These are phyloP conservation scores for Lochmaea capreae DNA, from an alignment of 2,888 invertebrate genomes.

Conservation along the genomic window DNA sequence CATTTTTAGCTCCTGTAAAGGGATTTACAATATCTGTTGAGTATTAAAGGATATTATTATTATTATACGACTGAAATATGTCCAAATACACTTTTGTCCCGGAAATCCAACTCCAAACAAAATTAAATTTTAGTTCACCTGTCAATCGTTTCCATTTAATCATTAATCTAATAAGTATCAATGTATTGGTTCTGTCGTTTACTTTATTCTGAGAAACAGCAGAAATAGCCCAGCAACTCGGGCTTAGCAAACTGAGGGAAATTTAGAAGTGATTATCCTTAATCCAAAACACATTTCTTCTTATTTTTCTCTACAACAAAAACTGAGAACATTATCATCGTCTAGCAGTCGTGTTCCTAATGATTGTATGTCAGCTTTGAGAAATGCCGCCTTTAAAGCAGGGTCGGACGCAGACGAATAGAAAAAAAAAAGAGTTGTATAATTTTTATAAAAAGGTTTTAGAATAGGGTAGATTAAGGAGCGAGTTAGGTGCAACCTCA, in stretches of 20 bases:
- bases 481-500: too few species aligned
- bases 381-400: constrained; percentile 34
- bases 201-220: constrained; percentile 22
- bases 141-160: too few species aligned
- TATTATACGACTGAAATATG: too few species aligned
- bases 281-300: constrained; percentile 37
- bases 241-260: constrained; percentile 8
- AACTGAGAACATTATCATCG: constrained; percentile 37
- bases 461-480: too few species aligned
- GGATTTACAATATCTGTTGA: too few species aligned
- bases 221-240: constrained; percentile 19
- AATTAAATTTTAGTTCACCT: too few species aligned
- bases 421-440: too few species aligned
- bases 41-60: too few species aligned
- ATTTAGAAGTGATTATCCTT: constrained; percentile 31
- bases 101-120: too few species aligned
- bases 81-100: too few species aligned
- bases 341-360: constrained; percentile 36
- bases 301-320: constrained; percentile 34
- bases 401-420: not conserved
- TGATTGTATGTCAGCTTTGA: constrained; percentile 41
- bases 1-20: too few species aligned
- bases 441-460: too few species aligned
- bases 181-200: not conserved
- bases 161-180: constrained; percentile 5